phyloP scores from a whole-genome alignment of 2,797 vertebrate species.

The Hemitrygon akajei region DNA sequence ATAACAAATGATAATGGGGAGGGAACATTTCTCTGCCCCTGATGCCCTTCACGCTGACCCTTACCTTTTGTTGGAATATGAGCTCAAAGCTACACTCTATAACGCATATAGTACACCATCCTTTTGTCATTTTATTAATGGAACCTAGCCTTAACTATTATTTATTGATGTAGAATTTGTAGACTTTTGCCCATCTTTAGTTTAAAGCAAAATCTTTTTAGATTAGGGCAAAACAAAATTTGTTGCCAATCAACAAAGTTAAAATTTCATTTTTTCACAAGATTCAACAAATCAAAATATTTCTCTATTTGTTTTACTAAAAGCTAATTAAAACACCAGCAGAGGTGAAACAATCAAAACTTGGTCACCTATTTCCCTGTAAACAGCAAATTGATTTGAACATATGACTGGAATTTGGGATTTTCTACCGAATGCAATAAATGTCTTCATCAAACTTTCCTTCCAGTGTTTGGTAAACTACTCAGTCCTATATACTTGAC shows the following conservation, averaged over 20 bases:
- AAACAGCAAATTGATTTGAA: not conserved
- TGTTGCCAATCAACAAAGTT: not conserved
- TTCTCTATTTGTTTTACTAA: not conserved
- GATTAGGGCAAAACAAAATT: not conserved
- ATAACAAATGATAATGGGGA: no score
- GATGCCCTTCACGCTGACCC: no score
- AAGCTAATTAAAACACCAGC: not conserved
- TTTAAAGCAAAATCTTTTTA: no score
- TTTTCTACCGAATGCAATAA: not conserved
- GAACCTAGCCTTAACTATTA: no score
- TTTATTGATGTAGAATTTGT: no score
- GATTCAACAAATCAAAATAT: not conserved
- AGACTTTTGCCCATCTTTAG: no score
- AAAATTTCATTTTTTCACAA: no score
- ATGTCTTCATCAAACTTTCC: not conserved
- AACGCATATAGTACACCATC: no score
- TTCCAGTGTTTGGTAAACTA: not conserved
- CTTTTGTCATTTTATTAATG: no score
- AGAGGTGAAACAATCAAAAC: not conserved
- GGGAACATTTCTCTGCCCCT: no score
- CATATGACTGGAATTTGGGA: not conserved
- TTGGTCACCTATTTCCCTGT: not conserved
- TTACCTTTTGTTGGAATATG: no score
- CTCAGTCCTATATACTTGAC: not conserved
- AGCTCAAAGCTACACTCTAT: no score